A percentile compares a stretch with the other conserved stretches of the same genome.
Evolutionary conservation across 2,888 invertebrate species (phyloP).

Genomic region (Gerris lacustris): DNA sequence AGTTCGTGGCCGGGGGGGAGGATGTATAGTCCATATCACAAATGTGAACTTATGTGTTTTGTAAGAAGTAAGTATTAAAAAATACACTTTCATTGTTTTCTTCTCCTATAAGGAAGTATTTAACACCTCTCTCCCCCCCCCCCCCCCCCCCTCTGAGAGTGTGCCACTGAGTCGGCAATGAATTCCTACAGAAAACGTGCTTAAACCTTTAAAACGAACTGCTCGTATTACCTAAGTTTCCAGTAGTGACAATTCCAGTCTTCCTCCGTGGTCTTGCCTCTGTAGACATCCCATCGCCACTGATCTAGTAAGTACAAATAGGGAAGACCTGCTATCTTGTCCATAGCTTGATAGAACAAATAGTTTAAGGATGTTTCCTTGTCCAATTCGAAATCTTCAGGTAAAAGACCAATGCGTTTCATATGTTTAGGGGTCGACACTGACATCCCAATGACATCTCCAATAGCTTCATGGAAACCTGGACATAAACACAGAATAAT

Average conservation of each 20-base stretch:
- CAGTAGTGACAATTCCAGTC: conserved; percentile 57
- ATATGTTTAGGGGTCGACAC: conserved; percentile 60
- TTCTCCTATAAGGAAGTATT: too few relatives aligned
- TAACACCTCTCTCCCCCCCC: too few relatives aligned
- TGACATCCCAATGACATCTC: conserved; percentile 57
- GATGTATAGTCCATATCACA: too few relatives aligned
- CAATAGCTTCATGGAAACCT: conserved; percentile 65
- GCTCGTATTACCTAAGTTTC: conserved; percentile 42
- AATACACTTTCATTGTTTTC: too few relatives aligned
- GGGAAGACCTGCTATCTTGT: conserved; percentile 57
- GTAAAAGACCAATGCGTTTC: conserved; percentile 47
- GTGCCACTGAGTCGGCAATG: too few relatives aligned
- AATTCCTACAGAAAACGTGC: too few relatives aligned
- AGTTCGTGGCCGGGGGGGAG: too few relatives aligned
- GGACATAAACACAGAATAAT: too few relatives aligned
- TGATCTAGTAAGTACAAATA: conserved; percentile 57
- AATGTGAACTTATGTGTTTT: too few relatives aligned
- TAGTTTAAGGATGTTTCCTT: conserved; percentile 55
- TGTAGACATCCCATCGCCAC: conserved; percentile 57
- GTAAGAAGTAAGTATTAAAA: too few relatives aligned
- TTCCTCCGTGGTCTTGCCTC: conserved; percentile 46
- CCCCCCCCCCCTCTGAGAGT: too few relatives aligned
- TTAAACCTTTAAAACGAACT: too few relatives aligned
- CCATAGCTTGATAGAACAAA: conserved; percentile 51
- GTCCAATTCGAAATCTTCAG: conserved; percentile 33